A percentile compares a stretch with the other conserved stretches of the same genome.
Evolutionary conservation across 2,888 invertebrate genomes (phyloP).

Genomic region (Megaustenia siamemsis): DNA sequence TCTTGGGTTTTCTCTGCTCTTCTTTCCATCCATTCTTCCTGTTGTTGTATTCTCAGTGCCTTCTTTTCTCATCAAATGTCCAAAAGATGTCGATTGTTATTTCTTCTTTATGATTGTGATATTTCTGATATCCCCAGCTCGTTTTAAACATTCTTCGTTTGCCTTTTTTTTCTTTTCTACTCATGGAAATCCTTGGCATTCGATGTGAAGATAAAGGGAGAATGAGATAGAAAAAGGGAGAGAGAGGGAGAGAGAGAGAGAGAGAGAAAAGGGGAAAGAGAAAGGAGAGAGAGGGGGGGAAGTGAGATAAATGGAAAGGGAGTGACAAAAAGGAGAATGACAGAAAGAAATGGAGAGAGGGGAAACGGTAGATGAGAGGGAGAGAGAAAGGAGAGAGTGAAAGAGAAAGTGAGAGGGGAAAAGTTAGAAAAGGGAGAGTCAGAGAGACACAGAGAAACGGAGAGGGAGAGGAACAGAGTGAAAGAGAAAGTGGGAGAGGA

Average conservation of each 20-base stretch:
- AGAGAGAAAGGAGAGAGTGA: background rate
- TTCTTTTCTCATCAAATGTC: too few relatives aligned
- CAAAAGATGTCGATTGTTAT: too few relatives aligned
- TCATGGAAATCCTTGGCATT: too few relatives aligned
- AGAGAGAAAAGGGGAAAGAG: background rate
- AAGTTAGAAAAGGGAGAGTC: background rate
- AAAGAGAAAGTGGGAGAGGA: background rate
- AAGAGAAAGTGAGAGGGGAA: background rate
- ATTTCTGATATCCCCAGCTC: too few relatives aligned
- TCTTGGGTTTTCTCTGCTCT: too few relatives aligned
- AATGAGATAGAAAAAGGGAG: background rate
- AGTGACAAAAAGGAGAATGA: background rate
- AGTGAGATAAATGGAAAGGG: background rate
- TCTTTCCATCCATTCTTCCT: too few relatives aligned
- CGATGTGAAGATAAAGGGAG: background rate
- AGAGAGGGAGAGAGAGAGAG: background rate
- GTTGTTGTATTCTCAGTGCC: too few relatives aligned
- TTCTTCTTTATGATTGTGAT: too few relatives aligned
- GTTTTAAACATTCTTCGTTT: too few relatives aligned
- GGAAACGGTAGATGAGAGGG: background rate
- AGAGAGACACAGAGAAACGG: background rate
- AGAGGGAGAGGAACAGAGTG: background rate
- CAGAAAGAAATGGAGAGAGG: background rate
- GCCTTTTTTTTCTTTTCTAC: too few relatives aligned
- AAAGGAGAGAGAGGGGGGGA: background rate